Evolutionary conservation across 2,113 vertebrate genomes (phyloP).

Genomic region (Neodontobutis hainanensis): DNA sequence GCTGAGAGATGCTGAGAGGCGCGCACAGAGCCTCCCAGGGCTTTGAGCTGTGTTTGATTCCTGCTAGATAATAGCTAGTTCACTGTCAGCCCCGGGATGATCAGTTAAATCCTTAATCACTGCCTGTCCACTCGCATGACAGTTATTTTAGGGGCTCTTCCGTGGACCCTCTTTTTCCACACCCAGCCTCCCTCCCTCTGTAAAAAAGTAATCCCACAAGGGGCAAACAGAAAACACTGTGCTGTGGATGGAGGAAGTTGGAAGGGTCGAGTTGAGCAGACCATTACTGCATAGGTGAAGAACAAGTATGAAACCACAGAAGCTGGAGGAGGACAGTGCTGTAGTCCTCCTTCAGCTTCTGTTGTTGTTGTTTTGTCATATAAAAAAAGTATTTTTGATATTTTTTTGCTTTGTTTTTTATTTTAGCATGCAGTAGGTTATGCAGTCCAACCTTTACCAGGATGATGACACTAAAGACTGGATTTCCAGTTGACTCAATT

Average conservation of each 20-base stretch:
- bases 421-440: too few relatives aligned
- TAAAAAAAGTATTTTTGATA: too few relatives aligned
- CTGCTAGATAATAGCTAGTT: conserved; percentile 99
- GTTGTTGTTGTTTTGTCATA: too few relatives aligned
- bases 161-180: conserved; percentile 71
- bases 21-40: conserved; percentile 82
- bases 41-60: conserved; percentile 99
- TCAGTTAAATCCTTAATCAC: conserved; percentile 99
- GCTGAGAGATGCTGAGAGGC: conserved; percentile 73
- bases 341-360: too few relatives aligned
- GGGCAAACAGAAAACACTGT: conserved; percentile 53
- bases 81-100: conserved; percentile 99
- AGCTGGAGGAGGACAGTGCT: too few relatives aligned
- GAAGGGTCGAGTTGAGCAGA: conserved; percentile 14
- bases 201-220: conserved; percentile 62
- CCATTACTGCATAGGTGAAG: too few relatives aligned
- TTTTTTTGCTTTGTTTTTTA: too few relatives aligned
- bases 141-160: conserved; percentile 81
- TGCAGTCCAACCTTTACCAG: too few relatives aligned
- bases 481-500: too few relatives aligned
- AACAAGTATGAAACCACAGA: too few relatives aligned
- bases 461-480: too few relatives aligned
- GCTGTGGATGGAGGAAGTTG: conserved; percentile 17
- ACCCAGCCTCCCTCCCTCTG: conserved; percentile 73
- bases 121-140: conserved; percentile 98